These are phyloP conservation scores for Cremastinae sp. DNA, from an alignment of 2,888 invertebrate genomes.

Conservation along the genomic window DNA sequence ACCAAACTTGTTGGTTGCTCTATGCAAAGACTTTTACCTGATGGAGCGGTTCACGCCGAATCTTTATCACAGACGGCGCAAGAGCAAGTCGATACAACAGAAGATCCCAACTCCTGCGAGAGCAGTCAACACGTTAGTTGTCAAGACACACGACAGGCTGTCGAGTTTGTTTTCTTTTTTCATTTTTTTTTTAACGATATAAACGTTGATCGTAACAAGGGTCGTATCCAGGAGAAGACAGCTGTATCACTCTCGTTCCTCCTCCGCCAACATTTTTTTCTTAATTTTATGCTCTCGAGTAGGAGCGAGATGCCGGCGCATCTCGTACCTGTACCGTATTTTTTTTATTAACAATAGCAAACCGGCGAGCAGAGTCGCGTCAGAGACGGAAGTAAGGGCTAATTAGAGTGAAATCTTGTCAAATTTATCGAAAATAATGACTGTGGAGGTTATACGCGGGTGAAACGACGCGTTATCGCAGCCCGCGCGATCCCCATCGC, in stretches of 20 bases:
- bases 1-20: no score
- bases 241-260: conserved; percentile 62
- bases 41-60: conserved; percentile 41
- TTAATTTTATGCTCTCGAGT: conserved; percentile 30
- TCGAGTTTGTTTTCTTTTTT: conserved; percentile 41
- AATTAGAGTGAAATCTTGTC: neutral
- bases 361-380: neutral
- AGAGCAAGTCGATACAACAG: conserved; percentile 60
- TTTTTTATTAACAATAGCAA: conserved; percentile 2
- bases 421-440: neutral
- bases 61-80: conserved; percentile 32
- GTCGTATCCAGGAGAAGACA: conserved; percentile 54
- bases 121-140: conserved; percentile 77
- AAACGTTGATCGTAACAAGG: conserved; percentile 22
- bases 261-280: conserved; percentile 46
- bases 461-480: conserved; percentile 22
- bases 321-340: conserved; percentile 9
- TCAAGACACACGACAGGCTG: conserved; percentile 68
- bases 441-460: neutral
- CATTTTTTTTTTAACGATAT: conserved; percentile 57
- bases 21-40: no score
- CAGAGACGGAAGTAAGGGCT: neutral
- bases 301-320: conserved; percentile 23
- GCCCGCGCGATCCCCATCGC: conserved; percentile 28
- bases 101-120: conserved; percentile 76